Base-by-base conservation (phyloP, 2,888 invertebrate genomes). In the Tipula unca region DNA sequence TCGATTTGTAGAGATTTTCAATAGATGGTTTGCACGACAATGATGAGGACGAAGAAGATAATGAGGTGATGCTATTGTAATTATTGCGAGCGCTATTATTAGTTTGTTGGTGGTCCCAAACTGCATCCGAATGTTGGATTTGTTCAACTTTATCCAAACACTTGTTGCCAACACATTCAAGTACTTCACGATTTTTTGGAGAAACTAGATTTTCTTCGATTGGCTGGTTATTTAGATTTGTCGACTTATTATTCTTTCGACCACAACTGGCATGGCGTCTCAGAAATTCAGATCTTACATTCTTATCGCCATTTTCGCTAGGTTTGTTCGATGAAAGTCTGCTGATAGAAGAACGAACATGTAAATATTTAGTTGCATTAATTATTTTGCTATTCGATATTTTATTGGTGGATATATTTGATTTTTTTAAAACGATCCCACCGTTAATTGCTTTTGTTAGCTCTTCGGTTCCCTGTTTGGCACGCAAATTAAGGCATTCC, bases 231-330 rank as follows among this genome's bases (percentile, higher is more conserved):
- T 8, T 69, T 20, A 36, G 13, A 20, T 69, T 86, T 87, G 20
- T 86, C 88, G 20, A 14, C 8, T 2, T 69, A 25, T 69, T 69
- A 13, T 69, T 32, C 6, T 88, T 88, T 3, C 90, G 89, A 14
- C 89, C 90, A 86, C 90, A 90, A 86, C 90, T 90, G 3, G 90
- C 88, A 82, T 89, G 89, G 0, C 90, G 88, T 39, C 86, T 89
- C 1, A 36, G 29, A 39, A 36, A 84, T 36, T 84, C 36, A 10
- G 35, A n/a, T 17, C 13, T 84, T 35, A 36, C 2, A 13, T 39
- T 84, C 25, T 84, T 84, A 32, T 84, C 84, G 32, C 35, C 29
- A 83, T 32, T 83, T 83, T n/a, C 83, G 4, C 1, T 39, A 25
- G 36, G 3, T 84, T 84, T 84, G 1, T 17, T 36, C 39, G 84